phyloP scores from a whole-genome alignment of 2,797 vertebrate genomes.

The Avahi laniger region DNA sequence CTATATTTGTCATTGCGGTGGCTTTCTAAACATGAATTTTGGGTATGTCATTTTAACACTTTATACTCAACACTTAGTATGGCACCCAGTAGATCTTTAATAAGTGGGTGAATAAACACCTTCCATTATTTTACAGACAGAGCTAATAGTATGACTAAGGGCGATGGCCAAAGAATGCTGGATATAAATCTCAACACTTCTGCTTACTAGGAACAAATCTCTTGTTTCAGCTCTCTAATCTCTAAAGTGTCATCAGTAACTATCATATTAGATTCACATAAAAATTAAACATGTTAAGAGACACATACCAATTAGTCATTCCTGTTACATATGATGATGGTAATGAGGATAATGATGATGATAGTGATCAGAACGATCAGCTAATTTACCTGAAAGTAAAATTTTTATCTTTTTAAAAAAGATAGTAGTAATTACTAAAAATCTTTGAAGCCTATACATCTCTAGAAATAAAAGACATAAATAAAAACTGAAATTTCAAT shows the following conservation, averaged over 20 bases:
- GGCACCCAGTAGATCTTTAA: background rate
- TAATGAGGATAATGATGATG: background rate
- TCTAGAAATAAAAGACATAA: background rate
- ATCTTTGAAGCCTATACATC: slow-evolving; percentile 62
- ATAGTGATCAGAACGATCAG: background rate
- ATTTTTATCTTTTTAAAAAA: background rate
- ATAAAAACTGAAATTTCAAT: slow-evolving; percentile 65
- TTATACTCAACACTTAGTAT: background rate
- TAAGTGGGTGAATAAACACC: background rate
- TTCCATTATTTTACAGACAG: background rate
- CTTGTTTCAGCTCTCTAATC: background rate
- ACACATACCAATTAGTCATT: background rate
- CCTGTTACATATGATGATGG: background rate
- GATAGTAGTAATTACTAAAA: background rate
- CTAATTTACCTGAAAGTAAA: background rate
- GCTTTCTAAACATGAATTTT: background rate
- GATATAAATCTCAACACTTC: background rate
- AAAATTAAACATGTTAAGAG: background rate
- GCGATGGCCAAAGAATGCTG: background rate
- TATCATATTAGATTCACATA: background rate
- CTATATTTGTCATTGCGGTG: background rate
- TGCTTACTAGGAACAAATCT: background rate
- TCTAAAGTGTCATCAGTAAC: background rate
- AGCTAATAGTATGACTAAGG: background rate
- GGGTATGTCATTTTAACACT: background rate